These are phyloP conservation scores for Cichladusa arquata DNA, from an alignment of 2,113 vertebrate species.

Conservation along the genomic window DNA sequence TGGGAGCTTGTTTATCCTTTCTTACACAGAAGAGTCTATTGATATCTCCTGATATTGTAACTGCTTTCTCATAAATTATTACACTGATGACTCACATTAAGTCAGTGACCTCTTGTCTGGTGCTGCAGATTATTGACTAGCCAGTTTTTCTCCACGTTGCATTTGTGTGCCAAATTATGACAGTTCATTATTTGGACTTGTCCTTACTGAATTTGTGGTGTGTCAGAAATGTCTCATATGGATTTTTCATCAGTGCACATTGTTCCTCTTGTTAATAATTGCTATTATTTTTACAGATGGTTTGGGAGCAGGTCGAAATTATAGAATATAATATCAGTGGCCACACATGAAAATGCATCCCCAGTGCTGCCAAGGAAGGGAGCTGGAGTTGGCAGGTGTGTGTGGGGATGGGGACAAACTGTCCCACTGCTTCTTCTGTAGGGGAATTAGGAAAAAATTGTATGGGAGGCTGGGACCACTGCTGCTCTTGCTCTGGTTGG, in stretches of 20 bases:
- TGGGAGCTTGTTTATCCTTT: not conserved
- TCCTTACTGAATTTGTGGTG: not conserved
- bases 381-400: not conserved
- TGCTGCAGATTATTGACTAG: not conserved
- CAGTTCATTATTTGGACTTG: not conserved
- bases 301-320: not conserved
- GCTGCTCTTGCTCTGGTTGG: accelerated
- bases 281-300: not conserved
- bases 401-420: accelerated
- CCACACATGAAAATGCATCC: not conserved
- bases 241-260: not conserved
- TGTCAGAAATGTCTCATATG: not conserved
- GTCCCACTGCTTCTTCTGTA: not conserved
- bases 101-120: not conserved
- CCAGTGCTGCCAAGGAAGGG: not conserved
- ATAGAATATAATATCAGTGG: not conserved
- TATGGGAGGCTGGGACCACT: not conserved
- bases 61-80: not conserved
- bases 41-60: not conserved
- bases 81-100: not conserved
- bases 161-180: not conserved
- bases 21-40: not conserved
- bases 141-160: not conserved
- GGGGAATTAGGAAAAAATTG: not conserved
- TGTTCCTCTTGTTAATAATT: not conserved